Conservation (phyloP, 2,113 vertebrate species). For the Pluvianellus socialis region DNA sequence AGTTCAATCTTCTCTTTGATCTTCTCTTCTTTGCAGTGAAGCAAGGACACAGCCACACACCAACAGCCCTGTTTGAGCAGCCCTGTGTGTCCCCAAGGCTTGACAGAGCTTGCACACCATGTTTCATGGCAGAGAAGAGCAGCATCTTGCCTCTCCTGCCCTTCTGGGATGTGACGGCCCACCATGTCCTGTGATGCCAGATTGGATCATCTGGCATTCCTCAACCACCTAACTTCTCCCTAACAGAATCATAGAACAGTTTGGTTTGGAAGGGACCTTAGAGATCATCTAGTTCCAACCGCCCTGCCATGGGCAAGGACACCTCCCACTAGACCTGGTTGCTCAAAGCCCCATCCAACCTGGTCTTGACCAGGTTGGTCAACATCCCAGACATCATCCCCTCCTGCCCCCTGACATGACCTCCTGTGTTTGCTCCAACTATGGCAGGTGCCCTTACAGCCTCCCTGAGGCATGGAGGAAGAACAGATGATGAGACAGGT, state of each 20-base stretch:
- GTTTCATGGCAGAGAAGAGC: not conserved
- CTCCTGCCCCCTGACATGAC: not conserved
- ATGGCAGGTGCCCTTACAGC: not conserved
- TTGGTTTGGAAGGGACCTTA: too few relatives aligned
- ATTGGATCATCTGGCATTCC: not conserved
- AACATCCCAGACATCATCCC: not conserved
- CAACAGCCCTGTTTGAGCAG: not conserved
- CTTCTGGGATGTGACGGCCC: not conserved
- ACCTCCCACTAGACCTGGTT: too few relatives aligned
- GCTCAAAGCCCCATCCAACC: too few relatives aligned
- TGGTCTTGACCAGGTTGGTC: too few relatives aligned
- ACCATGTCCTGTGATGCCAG: not conserved
- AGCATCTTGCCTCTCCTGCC: not conserved
- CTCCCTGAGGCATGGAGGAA: not conserved
- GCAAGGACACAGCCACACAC: not conserved
- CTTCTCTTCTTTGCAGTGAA: not conserved
- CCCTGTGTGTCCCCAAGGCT: not conserved
- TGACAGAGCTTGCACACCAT: not conserved
- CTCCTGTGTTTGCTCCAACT: not conserved
- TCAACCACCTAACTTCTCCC: not conserved
- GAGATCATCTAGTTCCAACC: too few relatives aligned
- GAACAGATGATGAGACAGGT: not conserved
- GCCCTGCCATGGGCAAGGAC: too few relatives aligned
- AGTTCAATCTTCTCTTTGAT: accelerated
- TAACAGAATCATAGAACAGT: too few relatives aligned